Conservation (phyloP, 23 tunicate species). For the Halocynthia aurantium region DNA sequence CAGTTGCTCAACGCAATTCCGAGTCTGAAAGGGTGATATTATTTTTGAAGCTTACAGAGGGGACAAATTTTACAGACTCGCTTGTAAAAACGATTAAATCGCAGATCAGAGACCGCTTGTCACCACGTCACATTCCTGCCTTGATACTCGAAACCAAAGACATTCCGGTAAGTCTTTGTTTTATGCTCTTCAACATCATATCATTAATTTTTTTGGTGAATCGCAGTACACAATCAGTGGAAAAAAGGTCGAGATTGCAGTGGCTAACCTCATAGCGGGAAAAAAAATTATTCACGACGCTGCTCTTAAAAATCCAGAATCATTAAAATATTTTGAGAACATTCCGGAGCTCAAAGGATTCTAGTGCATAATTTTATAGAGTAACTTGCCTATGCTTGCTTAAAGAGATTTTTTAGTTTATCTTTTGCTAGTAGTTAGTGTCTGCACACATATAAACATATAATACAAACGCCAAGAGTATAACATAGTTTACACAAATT, state of each 20-base stretch:
- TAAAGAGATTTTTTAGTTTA: too few species aligned
- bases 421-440: too few species aligned
- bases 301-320: slow-evolving; percentile 77
- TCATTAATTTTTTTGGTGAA: not conserved
- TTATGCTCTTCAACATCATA: not conserved
- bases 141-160: slow-evolving; percentile 51
- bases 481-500: too few species aligned
- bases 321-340: slow-evolving; percentile 44
- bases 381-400: too few species aligned
- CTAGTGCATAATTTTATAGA: not conserved
- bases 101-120: slow-evolving; percentile 41
- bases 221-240: slow-evolving; percentile 93
- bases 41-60: slow-evolving; percentile 48
- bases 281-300: slow-evolving; percentile 30
- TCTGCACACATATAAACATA: too few species aligned
- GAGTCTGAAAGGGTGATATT: slow-evolving; percentile 45
- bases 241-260: slow-evolving; percentile 85
- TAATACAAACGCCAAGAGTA: too few species aligned
- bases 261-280: slow-evolving; percentile 71
- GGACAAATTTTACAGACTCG: slow-evolving; percentile 16
- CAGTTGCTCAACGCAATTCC: slow-evolving; percentile 65
- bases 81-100: slow-evolving; percentile 23
- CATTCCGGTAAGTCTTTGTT: slow-evolving; percentile 49
- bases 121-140: slow-evolving; percentile 88
- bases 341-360: slow-evolving; percentile 17